Percentiles rank a stretch among this genome's conserved stretches.
phyloP scores from a whole-genome alignment of 2,797 vertebrate species.

The Xenopus petersii region DNA sequence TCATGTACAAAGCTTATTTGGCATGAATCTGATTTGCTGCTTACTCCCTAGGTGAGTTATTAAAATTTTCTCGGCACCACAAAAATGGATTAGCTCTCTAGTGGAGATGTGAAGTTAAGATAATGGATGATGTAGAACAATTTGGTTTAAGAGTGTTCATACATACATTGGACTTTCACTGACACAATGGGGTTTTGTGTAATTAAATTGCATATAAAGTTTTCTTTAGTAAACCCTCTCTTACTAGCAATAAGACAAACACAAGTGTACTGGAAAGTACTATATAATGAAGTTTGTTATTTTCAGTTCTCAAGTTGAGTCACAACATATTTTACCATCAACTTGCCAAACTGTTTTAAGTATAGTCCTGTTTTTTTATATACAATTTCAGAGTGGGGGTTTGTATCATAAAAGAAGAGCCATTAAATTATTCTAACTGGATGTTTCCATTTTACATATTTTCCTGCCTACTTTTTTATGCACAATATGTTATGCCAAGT shows the following conservation, averaged over 20 bases:
- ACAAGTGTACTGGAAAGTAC: too few relatives aligned
- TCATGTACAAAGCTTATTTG: neutral
- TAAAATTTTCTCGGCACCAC: constrained; percentile 3
- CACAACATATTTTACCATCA: neutral
- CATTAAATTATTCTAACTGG: neutral
- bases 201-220: too few relatives aligned
- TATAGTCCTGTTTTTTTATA: too few relatives aligned
- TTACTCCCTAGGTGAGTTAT: constrained; percentile 17
- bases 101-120: constrained; percentile 6
- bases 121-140: constrained; percentile 9
- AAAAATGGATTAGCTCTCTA: constrained; percentile 23
- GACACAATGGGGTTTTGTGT: too few relatives aligned
- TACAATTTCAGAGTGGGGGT: too few relatives aligned
- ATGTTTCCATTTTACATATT: neutral
- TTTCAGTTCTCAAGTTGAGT: neutral
- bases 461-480: neutral
- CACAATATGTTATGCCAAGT: neutral
- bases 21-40: neutral
- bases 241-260: too few relatives aligned
- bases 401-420: neutral
- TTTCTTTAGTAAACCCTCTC: too few relatives aligned
- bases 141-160: too few relatives aligned
- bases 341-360: too few relatives aligned
- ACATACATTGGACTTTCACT: too few relatives aligned
- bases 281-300: neutral